These are phyloP conservation scores for Meriones psammophilus DNA, from an alignment of 2,797 vertebrate genomes.

Conservation along the genomic window DNA sequence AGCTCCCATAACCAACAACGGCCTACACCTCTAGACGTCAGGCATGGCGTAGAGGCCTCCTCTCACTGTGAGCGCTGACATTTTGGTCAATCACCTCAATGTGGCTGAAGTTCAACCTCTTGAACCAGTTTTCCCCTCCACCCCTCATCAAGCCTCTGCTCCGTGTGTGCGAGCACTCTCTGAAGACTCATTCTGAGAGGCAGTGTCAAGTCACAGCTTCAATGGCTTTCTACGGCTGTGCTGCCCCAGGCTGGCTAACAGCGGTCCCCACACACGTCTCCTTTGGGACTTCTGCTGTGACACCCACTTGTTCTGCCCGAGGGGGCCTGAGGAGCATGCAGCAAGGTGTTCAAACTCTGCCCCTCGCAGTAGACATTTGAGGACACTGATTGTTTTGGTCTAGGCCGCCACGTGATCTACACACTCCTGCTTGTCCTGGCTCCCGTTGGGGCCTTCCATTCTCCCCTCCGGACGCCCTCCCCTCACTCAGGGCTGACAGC, in stretches of 20 bases:
- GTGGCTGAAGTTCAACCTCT: neutral
- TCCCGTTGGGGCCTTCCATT: accelerated
- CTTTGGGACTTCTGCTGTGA: neutral
- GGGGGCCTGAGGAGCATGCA: neutral
- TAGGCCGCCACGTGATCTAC: too few species aligned
- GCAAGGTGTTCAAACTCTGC: neutral
- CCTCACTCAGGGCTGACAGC: neutral
- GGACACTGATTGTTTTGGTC: neutral
- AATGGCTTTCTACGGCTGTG: neutral
- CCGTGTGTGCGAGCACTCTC: neutral
- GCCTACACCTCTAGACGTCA: neutral
- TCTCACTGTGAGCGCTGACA: neutral
- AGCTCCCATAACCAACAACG: neutral
- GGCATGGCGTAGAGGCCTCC: accelerated
- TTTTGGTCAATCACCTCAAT: neutral
- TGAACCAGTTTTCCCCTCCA: neutral
- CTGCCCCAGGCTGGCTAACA: neutral
- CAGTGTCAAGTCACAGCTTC: slow-evolving; percentile 20
- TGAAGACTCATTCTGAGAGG: slow-evolving; percentile 44
- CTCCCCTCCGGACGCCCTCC: neutral
- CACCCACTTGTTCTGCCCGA: neutral
- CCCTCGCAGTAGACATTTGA: neutral
- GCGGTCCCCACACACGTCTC: neutral
- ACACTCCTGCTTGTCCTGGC: too few species aligned
- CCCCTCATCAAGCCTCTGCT: neutral